phyloP scores from a whole-genome alignment of 2,113 vertebrate genomes.

The Stercorarius parasiticus region DNA sequence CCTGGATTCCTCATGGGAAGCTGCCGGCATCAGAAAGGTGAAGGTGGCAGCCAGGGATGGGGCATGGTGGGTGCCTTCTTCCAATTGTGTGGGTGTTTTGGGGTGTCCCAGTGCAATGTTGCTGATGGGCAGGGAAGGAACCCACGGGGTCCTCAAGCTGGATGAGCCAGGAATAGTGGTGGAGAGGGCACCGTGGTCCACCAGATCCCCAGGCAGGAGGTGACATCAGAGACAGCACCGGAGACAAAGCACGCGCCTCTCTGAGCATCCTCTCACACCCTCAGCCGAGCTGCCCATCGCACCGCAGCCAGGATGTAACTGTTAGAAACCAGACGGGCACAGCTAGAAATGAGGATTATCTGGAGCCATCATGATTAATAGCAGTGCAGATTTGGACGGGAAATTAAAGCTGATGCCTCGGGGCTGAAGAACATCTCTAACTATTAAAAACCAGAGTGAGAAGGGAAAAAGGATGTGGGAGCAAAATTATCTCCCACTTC shows the following conservation, averaged over 20 bases:
- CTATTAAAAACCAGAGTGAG: not conserved
- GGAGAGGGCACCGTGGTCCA: not conserved
- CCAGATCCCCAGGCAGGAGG: not conserved
- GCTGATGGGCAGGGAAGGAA: not conserved
- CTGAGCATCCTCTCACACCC: not conserved
- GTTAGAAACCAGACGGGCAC: not conserved
- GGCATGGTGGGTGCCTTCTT: accelerated
- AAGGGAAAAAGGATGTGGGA: accelerated
- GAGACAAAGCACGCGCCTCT: not conserved
- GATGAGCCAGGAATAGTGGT: not conserved
- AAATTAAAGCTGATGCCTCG: not conserved
- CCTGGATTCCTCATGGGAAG: not conserved
- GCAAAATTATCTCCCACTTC: not conserved
- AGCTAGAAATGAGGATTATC: not conserved
- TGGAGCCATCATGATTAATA: not conserved
- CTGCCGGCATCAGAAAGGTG: not conserved
- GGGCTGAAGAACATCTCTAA: not conserved
- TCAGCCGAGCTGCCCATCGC: accelerated
- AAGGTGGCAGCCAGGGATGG: not conserved
- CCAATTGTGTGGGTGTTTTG: accelerated
- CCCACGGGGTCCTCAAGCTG: not conserved
- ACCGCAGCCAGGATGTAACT: not conserved
- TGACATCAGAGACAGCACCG: not conserved
- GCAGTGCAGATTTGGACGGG: not conserved
- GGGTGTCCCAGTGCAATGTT: not conserved